phyloP scores from a whole-genome alignment of 2,888 invertebrate species.

The Ellobium chinense region DNA sequence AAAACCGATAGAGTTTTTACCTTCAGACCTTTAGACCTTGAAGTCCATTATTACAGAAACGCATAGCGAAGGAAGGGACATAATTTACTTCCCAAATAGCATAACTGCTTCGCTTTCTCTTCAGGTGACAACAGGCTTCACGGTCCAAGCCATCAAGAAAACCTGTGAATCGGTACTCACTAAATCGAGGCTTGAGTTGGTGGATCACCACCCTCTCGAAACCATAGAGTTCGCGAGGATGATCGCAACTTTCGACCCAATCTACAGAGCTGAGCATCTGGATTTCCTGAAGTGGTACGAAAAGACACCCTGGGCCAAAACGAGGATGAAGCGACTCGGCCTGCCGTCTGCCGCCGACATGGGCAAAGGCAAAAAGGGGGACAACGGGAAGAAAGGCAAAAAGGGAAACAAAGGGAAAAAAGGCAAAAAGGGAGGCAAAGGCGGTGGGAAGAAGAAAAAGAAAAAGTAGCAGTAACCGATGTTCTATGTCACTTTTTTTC shows the following conservation, averaged over 20 bases:
- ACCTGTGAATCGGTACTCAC: slow-evolving; percentile 18
- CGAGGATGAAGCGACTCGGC: background rate
- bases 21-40: no score
- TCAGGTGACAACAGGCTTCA: slow-evolving; percentile 41
- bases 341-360: background rate
- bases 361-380: background rate
- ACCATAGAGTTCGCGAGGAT: slow-evolving; percentile 7
- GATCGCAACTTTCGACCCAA: slow-evolving; percentile 25
- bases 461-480: background rate
- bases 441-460: background rate
- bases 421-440: background rate
- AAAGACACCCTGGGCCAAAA: slow-evolving; percentile 31
- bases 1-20: no score
- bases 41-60: no score
- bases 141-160: slow-evolving; percentile 16
- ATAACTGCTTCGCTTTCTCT: background rate
- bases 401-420: background rate
- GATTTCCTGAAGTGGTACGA: slow-evolving; percentile 27
- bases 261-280: slow-evolving; percentile 28
- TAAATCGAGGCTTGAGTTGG: background rate
- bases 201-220: background rate
- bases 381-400: background rate
- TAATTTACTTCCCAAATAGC: no score
- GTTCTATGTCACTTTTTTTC: background rate
- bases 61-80: no score